phyloP scores from a whole-genome alignment of 2,888 invertebrate genomes.

The Dascillus cervinus region DNA sequence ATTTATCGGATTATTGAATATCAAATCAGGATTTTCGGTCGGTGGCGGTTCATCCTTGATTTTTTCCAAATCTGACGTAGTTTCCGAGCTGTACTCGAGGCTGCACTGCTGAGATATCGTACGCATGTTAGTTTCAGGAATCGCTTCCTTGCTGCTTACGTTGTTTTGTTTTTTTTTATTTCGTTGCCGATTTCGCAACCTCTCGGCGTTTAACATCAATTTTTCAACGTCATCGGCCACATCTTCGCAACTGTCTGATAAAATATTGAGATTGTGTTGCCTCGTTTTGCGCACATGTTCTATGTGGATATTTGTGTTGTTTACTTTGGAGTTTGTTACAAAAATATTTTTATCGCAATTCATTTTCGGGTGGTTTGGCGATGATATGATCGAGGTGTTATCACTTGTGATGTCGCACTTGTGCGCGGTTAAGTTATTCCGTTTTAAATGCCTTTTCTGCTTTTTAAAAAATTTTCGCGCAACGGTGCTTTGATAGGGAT shows the following conservation, averaged over 20 bases:
- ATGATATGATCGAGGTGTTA: constrained; percentile 39
- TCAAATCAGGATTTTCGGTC: background rate
- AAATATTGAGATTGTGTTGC: constrained; percentile 57
- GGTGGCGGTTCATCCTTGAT: constrained; percentile 1
- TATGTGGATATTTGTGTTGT: constrained; percentile 73
- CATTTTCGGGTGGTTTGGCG: constrained; percentile 36
- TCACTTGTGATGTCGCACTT: constrained; percentile 48
- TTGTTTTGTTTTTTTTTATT: constrained; percentile 28
- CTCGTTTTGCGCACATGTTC: constrained; percentile 54
- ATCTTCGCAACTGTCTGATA: constrained; percentile 57
- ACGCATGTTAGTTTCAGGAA: constrained; percentile 43
- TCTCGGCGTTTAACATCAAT: constrained; percentile 31
- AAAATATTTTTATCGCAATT: constrained; percentile 50
- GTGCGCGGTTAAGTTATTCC: constrained; percentile 63
- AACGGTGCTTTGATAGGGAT: constrained; percentile 88
- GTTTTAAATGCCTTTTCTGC: constrained; percentile 63
- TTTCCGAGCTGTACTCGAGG: constrained; percentile 58
- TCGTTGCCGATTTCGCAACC: constrained; percentile 25
- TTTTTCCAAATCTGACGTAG: constrained; percentile 32
- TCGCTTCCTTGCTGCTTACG: constrained; percentile 11
- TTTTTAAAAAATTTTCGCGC: constrained; percentile 89
- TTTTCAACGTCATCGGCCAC: constrained; percentile 37
- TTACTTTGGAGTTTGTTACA: constrained; percentile 67
- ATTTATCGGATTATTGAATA: background rate
- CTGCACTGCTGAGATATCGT: constrained; percentile 66